Evolutionary conservation across 2,113 vertebrate species (phyloP).

Genomic region (Microcebus jonahi): DNA sequence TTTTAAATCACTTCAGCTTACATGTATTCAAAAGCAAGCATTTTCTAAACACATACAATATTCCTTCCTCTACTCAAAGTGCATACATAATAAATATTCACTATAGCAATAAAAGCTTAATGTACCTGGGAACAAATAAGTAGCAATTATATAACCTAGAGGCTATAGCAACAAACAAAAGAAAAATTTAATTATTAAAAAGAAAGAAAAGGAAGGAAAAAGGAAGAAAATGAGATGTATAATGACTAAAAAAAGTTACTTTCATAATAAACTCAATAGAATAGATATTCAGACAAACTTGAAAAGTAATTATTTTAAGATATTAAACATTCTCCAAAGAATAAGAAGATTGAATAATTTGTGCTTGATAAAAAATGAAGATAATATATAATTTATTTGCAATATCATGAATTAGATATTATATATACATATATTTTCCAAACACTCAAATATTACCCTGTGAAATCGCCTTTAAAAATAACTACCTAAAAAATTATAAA

Average conservation of each 20-base stretch:
- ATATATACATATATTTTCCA: neutral
- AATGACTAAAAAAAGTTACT: constrained; percentile 2
- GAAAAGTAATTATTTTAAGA: constrained; percentile 30
- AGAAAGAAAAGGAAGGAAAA: neutral
- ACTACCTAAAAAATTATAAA: constrained; percentile 4
- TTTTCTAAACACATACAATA: neutral
- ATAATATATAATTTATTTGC: neutral
- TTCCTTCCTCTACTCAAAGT: neutral
- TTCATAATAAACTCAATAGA: neutral
- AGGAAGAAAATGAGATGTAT: neutral
- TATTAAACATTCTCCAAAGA: constrained; percentile 14
- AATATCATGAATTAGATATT: neutral
- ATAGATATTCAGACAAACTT: neutral
- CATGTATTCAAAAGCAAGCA: neutral
- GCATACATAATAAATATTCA: constrained; percentile 35
- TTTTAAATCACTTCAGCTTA: neutral
- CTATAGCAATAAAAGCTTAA: constrained; percentile 15
- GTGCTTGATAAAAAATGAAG: neutral
- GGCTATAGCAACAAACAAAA: neutral
- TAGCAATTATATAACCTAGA: constrained; percentile 28
- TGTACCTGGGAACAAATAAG: constrained; percentile 1
- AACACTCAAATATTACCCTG: neutral
- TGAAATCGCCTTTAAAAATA: constrained; percentile 22
- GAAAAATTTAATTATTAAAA: constrained; percentile 32
- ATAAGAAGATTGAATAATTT: neutral